Percentiles rank a stretch among this genome's conserved stretches.
Evolutionary conservation across 64 coral and sea anemone genomes (phyloP).

Genomic region (Dendrophyllia cribrosa): DNA sequence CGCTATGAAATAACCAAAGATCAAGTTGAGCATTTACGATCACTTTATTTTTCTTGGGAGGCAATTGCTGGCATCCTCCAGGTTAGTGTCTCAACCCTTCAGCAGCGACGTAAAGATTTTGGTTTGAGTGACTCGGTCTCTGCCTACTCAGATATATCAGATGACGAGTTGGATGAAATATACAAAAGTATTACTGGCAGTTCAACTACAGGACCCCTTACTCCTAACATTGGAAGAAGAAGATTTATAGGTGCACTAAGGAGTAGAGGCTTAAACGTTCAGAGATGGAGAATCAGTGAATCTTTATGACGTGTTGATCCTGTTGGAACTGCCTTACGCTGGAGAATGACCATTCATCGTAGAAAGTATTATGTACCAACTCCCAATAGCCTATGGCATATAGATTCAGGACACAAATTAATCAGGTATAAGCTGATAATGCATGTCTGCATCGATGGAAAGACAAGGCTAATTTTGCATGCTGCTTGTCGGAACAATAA

Average conservation of each 20-base stretch:
- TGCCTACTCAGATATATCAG: conserved; percentile 63
- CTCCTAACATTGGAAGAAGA: conserved; percentile 83
- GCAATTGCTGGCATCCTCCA: conserved; percentile 68
- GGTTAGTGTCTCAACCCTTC: conserved; percentile 72
- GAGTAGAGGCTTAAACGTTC: conserved; percentile 67
- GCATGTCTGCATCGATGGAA: conserved; percentile 63
- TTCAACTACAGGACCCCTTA: conserved; percentile 56
- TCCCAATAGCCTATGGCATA: conserved; percentile 86
- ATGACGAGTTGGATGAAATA: conserved; percentile 80
- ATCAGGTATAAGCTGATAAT: conserved; percentile 65
- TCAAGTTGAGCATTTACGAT: conserved; percentile 56
- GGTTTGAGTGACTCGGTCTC: conserved; percentile 53
- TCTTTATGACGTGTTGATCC: conserved; percentile 72
- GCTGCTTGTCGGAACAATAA: conserved; percentile 56
- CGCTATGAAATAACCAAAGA: conserved; percentile 44
- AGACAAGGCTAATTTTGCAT: conserved; percentile 65
- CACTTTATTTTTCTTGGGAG: conserved; percentile 82
- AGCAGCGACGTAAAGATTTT: conserved; percentile 59
- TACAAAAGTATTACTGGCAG: conserved; percentile 40
- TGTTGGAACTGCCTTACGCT: conserved; percentile 82
- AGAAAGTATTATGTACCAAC: conserved; percentile 88
- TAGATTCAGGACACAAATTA: conserved; percentile 81
- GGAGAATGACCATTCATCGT: conserved; percentile 74
- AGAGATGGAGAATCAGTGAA: conserved; percentile 79
- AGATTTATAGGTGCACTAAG: conserved; percentile 77